phyloP scores from a whole-genome alignment of 1,140 invertebrate species.

The Drosophila mayri region DNA sequence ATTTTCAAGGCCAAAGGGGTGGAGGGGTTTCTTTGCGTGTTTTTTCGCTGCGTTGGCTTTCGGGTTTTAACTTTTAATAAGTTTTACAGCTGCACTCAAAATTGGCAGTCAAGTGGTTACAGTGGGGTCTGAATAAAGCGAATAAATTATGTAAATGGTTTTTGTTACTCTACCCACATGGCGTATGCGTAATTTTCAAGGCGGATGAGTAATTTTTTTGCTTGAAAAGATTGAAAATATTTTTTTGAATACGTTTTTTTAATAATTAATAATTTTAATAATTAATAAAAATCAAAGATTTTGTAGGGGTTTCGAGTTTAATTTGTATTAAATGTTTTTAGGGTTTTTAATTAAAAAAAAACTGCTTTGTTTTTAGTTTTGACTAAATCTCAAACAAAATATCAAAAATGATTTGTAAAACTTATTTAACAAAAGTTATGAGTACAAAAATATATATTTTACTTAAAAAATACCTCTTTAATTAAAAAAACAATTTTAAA shows the following conservation, averaged over 20 bases:
- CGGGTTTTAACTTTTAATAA: constrained; percentile 5
- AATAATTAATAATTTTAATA: too few relatives aligned
- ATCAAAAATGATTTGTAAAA: neutral
- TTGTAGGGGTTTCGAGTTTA: neutral
- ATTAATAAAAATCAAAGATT: too few relatives aligned
- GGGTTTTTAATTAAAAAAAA: too few relatives aligned
- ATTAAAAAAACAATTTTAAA: neutral
- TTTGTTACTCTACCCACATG: neutral
- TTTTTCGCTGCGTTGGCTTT: constrained; percentile 30
- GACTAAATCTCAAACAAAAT: neutral
- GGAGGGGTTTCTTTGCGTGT: constrained; percentile 13
- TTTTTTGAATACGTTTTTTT: neutral
- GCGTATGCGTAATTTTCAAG: constrained; percentile 8
- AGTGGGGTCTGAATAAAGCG: neutral
- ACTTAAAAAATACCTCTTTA: too few relatives aligned
- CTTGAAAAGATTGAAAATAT: neutral
- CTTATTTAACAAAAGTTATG: neutral
- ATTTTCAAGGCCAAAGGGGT: constrained; percentile 29
- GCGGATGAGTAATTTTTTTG: too few relatives aligned
- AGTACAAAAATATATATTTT: neutral
- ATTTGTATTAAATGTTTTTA: neutral
- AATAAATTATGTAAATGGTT: neutral
- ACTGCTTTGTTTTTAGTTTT: neutral
- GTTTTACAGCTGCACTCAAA: constrained; percentile 28
- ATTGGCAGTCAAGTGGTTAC: constrained; percentile 10